A percentile compares a stretch with the other conserved stretches of the same genome.
phyloP scores from a whole-genome alignment of 1,140 invertebrate genomes.

The Lasaia peninsularis region DNA sequence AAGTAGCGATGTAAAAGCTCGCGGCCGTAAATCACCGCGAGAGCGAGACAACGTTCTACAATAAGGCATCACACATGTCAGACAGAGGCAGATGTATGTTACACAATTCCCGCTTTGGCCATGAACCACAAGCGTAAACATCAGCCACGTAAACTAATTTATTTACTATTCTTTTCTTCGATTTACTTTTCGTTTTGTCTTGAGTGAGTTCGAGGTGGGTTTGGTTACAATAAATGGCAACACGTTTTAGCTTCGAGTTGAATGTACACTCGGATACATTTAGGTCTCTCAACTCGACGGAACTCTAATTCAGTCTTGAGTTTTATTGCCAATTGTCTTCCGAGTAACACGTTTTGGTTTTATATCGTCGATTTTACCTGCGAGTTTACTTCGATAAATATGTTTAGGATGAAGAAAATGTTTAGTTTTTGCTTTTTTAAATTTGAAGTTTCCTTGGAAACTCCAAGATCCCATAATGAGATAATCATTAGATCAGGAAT shows the following conservation, averaged over 20 bases:
- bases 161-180: conserved; percentile 25
- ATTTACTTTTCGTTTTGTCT: conserved; percentile 17
- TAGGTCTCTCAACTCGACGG: too few relatives aligned
- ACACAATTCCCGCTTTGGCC: conserved; percentile 20
- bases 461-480: too few relatives aligned
- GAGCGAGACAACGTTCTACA: conserved; percentile 26
- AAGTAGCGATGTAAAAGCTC: conserved; percentile 45
- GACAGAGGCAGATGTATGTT: conserved; percentile 26
- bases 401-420: too few relatives aligned
- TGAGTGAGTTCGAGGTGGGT: conserved; percentile 3
- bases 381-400: too few relatives aligned
- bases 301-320: too few relatives aligned
- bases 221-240: conserved; percentile 11
- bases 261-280: neutral
- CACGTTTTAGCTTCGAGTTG: neutral
- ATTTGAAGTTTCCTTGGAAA: too few relatives aligned
- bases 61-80: neutral
- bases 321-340: too few relatives aligned
- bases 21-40: conserved; percentile 43
- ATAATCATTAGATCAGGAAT: too few relatives aligned
- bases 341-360: too few relatives aligned
- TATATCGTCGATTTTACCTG: too few relatives aligned
- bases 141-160: conserved; percentile 27
- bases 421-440: too few relatives aligned
- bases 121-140: conserved; percentile 35